These are phyloP conservation scores for Notechis scutatus DNA, from an alignment of 2,113 vertebrate species.

Conservation along the genomic window DNA sequence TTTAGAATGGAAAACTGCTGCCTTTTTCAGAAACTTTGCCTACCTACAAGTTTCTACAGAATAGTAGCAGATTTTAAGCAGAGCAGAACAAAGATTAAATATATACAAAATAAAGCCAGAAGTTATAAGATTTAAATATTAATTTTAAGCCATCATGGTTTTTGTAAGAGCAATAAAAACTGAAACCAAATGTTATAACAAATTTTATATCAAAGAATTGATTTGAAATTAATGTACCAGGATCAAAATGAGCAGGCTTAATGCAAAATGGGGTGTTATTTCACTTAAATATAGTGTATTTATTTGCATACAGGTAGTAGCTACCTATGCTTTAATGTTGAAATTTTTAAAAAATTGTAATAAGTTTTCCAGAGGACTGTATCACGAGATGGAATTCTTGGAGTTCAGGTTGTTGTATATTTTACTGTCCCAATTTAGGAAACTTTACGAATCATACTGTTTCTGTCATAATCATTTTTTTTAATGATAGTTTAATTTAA, in stretches of 20 bases:
- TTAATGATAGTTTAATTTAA: background rate
- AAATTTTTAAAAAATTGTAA: background rate
- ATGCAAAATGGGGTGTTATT: background rate
- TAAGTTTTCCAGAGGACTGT: background rate
- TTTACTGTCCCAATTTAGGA: background rate
- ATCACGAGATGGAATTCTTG: background rate
- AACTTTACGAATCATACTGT: background rate
- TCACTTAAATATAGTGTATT: background rate
- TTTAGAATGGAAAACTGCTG: background rate
- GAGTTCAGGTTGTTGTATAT: background rate
- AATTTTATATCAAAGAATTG: background rate
- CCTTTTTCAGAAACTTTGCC: background rate
- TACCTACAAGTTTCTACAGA: background rate
- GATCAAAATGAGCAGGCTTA: background rate
- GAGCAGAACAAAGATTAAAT: rapidly evolving
- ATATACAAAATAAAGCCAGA: background rate
- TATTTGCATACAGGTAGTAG: background rate
- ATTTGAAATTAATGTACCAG: background rate
- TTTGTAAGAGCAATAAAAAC: background rate
- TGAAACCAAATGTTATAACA: background rate
- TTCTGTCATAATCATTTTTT: background rate
- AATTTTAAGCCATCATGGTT: background rate
- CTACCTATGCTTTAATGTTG: background rate
- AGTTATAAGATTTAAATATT: background rate
- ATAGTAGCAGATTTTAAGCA: background rate